phyloP scores from a whole-genome alignment of 1,140 invertebrate genomes.

The Apis mellifera region DNA sequence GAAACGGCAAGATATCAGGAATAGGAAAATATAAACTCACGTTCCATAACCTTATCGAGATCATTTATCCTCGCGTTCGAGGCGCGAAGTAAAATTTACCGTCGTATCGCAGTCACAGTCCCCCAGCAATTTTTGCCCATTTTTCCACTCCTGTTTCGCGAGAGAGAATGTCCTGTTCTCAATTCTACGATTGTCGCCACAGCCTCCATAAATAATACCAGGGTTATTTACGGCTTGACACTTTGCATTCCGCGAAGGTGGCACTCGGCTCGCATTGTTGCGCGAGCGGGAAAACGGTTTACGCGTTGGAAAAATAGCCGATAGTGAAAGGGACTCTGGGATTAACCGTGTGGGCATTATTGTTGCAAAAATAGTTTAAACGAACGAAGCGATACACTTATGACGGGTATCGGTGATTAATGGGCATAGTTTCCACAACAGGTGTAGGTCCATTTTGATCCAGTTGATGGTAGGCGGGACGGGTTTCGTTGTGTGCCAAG shows the following conservation, averaged over 20 bases:
- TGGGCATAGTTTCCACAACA: not conserved
- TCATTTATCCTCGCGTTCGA: not conserved
- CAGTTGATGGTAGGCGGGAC: not conserved
- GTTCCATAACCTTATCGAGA: not conserved
- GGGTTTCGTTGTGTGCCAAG: not conserved
- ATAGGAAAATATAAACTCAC: not conserved
- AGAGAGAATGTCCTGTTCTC: not conserved
- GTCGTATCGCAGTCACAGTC: not conserved
- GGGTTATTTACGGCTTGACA: constrained; percentile 29
- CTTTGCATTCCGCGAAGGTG: constrained; percentile 33
- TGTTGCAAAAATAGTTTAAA: not conserved
- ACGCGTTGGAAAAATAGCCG: not conserved
- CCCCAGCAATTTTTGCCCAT: not conserved
- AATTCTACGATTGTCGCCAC: constrained; percentile 27
- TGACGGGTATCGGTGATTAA: not conserved
- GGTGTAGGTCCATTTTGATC: not conserved
- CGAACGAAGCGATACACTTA: not conserved
- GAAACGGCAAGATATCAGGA: not conserved
- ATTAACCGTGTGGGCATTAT: not conserved
- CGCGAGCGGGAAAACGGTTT: constrained; percentile 11
- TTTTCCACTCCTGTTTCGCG: not conserved
- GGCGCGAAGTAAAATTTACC: constrained; percentile 4
- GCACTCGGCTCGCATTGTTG: constrained; percentile 26
- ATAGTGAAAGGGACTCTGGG: constrained; percentile 13
- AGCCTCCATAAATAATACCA: constrained; percentile 28